A percentile compares a stretch with the other conserved stretches of the same genome.
Conservation (phyloP, 2,113 vertebrate species). For the Coregonus clupeaformis region DNA sequence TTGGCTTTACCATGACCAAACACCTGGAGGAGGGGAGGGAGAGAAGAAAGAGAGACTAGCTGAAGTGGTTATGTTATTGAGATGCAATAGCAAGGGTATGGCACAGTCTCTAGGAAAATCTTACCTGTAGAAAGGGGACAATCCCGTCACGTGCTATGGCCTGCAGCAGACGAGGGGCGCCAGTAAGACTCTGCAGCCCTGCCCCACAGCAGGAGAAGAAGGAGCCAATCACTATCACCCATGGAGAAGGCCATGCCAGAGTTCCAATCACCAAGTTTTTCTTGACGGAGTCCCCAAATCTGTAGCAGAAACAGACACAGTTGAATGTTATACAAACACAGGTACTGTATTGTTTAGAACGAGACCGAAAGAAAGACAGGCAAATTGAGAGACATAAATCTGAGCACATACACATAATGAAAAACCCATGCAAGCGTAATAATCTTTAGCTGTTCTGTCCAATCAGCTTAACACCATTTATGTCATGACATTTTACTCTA, state of each 20-base stretch:
- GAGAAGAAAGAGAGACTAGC: not conserved
- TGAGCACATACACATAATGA: not conserved
- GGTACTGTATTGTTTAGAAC: too few relatives aligned
- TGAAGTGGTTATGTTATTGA: not conserved
- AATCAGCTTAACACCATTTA: too few relatives aligned
- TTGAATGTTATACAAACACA: too few relatives aligned
- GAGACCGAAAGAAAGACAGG: not conserved
- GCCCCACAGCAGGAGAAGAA: constrained; percentile 97
- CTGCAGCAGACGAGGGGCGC: constrained; percentile 90
- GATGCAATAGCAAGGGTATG: too few relatives aligned
- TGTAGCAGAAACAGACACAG: constrained; percentile 42
- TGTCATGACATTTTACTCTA: too few relatives aligned
- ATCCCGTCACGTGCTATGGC: constrained; percentile 93
- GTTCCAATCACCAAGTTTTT: constrained; percentile 86
- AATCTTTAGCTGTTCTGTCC: not conserved
- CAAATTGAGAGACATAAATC: not conserved
- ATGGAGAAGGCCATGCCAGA: constrained; percentile 93
- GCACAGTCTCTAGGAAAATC: not conserved
- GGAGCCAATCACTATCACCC: constrained; percentile 95
- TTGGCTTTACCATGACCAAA: constrained; percentile 94
- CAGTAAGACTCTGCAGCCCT: constrained; percentile 92
- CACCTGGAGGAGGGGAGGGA: constrained; percentile 67
- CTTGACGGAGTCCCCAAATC: constrained; percentile 87
- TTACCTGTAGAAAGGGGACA: constrained; percentile 88
- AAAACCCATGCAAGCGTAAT: not conserved